Percentiles rank a stretch among this genome's conserved stretches.
Evolutionary conservation across 1,140 invertebrate genomes (phyloP).

Genomic region (Asobara japonica): DNA sequence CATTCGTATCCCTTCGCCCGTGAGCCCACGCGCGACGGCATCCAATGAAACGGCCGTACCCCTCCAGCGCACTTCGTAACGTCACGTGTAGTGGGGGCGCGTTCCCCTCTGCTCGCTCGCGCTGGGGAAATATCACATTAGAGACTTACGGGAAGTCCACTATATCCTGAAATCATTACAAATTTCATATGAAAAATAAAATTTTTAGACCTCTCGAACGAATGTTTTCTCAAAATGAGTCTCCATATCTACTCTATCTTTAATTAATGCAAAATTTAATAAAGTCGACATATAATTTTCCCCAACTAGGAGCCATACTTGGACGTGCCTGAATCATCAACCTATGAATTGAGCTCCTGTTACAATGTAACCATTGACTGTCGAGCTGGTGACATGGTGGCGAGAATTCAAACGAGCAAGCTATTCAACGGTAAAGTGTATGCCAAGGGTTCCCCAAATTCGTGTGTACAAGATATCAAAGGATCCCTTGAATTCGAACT

Average conservation of each 20-base stretch:
- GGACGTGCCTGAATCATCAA: slow-evolving; percentile 87
- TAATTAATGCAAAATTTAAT: slow-evolving; percentile 17
- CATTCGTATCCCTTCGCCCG: too few species aligned
- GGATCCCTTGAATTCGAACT: slow-evolving; percentile 87
- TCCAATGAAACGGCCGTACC: too few species aligned
- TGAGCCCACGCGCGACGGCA: too few species aligned
- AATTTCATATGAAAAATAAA: too few species aligned
- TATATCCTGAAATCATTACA: too few species aligned
- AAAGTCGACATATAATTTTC: not conserved
- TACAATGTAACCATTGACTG: slow-evolving; percentile 96
- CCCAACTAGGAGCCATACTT: slow-evolving; percentile 81
- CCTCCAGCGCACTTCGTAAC: too few species aligned
- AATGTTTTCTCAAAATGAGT: too few species aligned
- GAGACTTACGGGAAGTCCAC: too few species aligned
- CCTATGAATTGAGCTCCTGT: slow-evolving; percentile 92
- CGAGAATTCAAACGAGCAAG: slow-evolving; percentile 89
- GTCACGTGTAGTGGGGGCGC: too few species aligned
- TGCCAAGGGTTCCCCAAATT: slow-evolving; percentile 91
- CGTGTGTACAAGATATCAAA: slow-evolving; percentile 87
- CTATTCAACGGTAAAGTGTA: slow-evolving; percentile 95
- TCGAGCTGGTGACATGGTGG: slow-evolving; percentile 90
- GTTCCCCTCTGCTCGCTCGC: too few species aligned
- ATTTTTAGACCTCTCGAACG: too few species aligned
- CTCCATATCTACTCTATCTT: slow-evolving; percentile 16
- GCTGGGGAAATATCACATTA: too few species aligned